Conservation (phyloP, 1,140 invertebrate species). For the Apocrypta bakeri region DNA sequence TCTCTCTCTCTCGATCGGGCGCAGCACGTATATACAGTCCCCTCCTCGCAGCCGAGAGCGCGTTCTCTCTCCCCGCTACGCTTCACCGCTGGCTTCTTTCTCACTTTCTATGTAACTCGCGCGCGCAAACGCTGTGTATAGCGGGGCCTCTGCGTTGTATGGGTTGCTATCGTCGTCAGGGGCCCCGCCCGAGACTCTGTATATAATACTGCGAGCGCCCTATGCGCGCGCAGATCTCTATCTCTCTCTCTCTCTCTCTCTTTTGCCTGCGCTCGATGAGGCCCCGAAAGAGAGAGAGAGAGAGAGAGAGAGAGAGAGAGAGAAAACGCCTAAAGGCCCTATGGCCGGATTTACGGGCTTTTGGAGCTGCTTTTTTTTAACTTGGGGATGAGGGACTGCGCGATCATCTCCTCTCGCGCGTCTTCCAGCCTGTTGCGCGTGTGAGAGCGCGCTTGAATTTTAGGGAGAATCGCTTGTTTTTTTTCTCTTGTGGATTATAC, state of each 20-base stretch:
- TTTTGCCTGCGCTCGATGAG: neutral
- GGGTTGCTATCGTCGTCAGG: neutral
- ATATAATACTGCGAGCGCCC: neutral
- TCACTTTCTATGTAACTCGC: conserved; percentile 1
- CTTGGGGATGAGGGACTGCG: too few species aligned
- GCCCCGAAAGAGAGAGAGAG: neutral
- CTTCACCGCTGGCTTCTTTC: neutral
- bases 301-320: neutral
- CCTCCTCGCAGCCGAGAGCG: neutral
- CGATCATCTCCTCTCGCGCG: neutral
- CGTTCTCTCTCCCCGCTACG: neutral
- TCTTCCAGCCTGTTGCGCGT: neutral
- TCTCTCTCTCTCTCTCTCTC: too few species aligned
- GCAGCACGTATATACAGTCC: neutral
- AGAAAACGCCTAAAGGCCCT: neutral
- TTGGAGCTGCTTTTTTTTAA: neutral
- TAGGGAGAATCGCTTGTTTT: neutral
- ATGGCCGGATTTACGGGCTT: neutral
- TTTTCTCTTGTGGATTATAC: neutral
- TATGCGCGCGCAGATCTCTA: neutral
- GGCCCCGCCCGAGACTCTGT: neutral
- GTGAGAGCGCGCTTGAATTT: neutral
- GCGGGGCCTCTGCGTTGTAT: neutral
- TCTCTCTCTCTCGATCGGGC: neutral
- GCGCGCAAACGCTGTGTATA: neutral